Base-by-base conservation (phyloP, 2,888 invertebrate species). In the Sesia apiformis region DNA sequence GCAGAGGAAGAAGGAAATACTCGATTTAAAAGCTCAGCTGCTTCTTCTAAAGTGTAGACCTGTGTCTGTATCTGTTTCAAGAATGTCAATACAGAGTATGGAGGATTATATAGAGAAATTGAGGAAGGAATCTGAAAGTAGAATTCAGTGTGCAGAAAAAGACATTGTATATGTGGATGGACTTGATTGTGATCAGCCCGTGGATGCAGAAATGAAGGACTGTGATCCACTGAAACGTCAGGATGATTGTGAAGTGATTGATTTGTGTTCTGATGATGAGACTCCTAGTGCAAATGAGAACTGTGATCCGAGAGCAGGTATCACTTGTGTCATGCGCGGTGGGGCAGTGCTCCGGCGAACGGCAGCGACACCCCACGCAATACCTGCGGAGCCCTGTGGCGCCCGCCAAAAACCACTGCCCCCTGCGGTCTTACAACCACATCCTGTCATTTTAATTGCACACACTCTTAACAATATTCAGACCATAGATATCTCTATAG, bases 241-340 rank as follows among this genome's bases (percentile, higher is more conserved):
- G 40, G 83, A 83, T 51, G 84, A 81, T n/a, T 84, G 84, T 80
- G 91, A 92, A 69, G 91, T 92, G 72, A 93, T 93, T 64, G 92
- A 93, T 72, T 87, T 93, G 70, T 93, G 93, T 75, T 93, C 93
- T 2, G 93, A 93, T 56, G 93, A 93, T 63, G 93, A 93, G 58
- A 72, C 71, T 63, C 64, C 76, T 49, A 75, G 74, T 69, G 82
- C 72, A 5, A 87, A 87, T 60, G 87, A 88, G 63, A 88, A 88
- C 62, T 83, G 80, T 69, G 89, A 86, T 63, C 89, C 87, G 5
- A 78, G 81, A 39, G 84, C 72, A 7, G 85, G 81, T 4, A 75
- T 85, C 57, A 67, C 85, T 5, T 84, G 85, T 56, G 58, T 60
- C 40, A 59, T 60, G 58, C 58, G 58, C 40, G 57, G 57, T 38